Evolutionary conservation across 2,797 vertebrate species (phyloP).

Genomic region (Halcyon badia): DNA sequence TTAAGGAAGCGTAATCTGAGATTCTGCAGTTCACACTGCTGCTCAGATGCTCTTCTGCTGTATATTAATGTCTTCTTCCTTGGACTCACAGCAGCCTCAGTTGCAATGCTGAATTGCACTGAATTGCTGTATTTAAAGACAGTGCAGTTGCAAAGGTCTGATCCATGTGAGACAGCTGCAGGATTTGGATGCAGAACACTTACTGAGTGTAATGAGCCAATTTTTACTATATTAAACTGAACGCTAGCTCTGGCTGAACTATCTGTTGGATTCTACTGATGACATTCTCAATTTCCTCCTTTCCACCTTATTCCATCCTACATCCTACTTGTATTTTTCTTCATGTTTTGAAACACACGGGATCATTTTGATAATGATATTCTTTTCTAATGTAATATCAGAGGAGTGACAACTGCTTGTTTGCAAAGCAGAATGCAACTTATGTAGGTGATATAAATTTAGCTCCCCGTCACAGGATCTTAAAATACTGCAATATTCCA

Average conservation of each 20-base stretch:
- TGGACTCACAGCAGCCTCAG: not conserved
- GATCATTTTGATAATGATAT: not conserved
- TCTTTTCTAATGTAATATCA: not conserved
- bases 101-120: not conserved
- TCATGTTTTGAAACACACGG: not conserved
- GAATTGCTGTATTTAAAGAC: not conserved
- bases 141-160: not conserved
- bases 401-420: not conserved
- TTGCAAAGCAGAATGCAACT: not conserved
- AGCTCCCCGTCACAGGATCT: not conserved
- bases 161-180: not conserved
- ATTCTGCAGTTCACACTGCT: not conserved
- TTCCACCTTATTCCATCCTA: not conserved
- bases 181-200: not conserved
- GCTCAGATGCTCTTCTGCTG: not conserved
- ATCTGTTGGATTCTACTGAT: not conserved
- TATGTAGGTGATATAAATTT: not conserved
- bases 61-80: not conserved
- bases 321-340: not conserved
- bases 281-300: not conserved
- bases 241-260: not conserved
- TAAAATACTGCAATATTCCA: not conserved
- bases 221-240: not conserved
- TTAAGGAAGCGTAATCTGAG: not conserved
- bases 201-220: not conserved